Conservation (phyloP, 1,140 invertebrate species). For the Thaumetopoea pityocampa region DNA sequence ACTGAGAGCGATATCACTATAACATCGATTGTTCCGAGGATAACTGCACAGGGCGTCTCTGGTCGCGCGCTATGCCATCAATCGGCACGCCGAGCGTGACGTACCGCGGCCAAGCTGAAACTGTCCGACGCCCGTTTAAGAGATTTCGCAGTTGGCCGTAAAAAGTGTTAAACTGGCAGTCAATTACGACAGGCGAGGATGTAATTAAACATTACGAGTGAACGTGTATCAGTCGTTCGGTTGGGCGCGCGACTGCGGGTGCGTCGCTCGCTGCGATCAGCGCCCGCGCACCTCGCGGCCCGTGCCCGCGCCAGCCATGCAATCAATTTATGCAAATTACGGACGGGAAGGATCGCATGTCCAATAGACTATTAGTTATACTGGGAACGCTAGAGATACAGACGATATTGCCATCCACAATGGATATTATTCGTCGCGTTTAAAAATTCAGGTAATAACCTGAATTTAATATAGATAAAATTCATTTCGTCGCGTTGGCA, state of each 20-base stretch:
- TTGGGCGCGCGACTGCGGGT: slow-evolving; percentile 59
- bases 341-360: slow-evolving; percentile 37
- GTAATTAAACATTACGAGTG: slow-evolving; percentile 58
- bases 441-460: slow-evolving; percentile 11
- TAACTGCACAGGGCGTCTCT: slow-evolving; percentile 33
- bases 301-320: slow-evolving; percentile 42
- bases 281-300: slow-evolving; percentile 36
- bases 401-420: slow-evolving; percentile 8
- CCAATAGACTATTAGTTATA: slow-evolving; percentile 48
- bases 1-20: slow-evolving; percentile 33
- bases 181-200: slow-evolving; percentile 45
- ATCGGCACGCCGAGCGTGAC: slow-evolving; percentile 12
- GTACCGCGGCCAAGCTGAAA: slow-evolving; percentile 22
- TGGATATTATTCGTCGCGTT: slow-evolving; percentile 8
- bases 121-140: slow-evolving; percentile 22
- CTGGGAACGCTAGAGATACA: slow-evolving; percentile 20
- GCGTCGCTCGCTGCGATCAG: slow-evolving; percentile 25
- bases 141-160: slow-evolving; percentile 31
- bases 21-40: slow-evolving; percentile 36
- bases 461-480: too few species aligned
- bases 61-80: slow-evolving; percentile 21
- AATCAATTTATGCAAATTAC: slow-evolving; percentile 72
- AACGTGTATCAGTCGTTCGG: slow-evolving; percentile 65
- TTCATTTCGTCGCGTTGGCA: too few species aligned
- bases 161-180: slow-evolving; percentile 39